Conservation (phyloP, 2,888 invertebrate genomes). For the Hesperia comma region DNA sequence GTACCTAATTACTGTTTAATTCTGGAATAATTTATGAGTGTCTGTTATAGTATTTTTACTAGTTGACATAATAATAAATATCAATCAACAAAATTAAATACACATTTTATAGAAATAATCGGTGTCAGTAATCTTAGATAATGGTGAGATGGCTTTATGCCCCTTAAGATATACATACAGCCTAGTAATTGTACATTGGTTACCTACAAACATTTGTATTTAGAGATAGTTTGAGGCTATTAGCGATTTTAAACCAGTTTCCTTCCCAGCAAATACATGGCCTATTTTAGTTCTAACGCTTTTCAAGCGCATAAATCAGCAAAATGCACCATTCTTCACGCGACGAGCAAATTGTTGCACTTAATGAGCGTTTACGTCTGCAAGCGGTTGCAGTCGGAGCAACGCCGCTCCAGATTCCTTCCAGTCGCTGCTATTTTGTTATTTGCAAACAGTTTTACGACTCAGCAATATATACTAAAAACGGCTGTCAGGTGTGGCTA, state of each 20-base stretch:
- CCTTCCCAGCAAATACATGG: slow-evolving; percentile 24
- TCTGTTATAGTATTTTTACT: no score
- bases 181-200: no score
- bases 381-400: slow-evolving; percentile 40
- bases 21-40: no score
- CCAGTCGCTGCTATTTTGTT: slow-evolving; percentile 25
- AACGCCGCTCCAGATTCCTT: slow-evolving; percentile 30
- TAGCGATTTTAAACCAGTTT: slow-evolving; percentile 1
- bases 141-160: no score
- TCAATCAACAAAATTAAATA: no score
- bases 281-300: slow-evolving; percentile 35
- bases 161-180: no score
- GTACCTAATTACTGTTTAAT: no score
- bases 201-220: no score
- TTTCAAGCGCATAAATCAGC: slow-evolving; percentile 37
- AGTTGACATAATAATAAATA: no score
- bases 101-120: no score
- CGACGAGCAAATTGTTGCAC: slow-evolving; percentile 69
- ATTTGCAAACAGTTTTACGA: slow-evolving; percentile 17
- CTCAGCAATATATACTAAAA: slow-evolving; percentile 3
- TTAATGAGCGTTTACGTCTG: slow-evolving; percentile 61
- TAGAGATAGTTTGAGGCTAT: background rate
- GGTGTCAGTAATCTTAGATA: no score
- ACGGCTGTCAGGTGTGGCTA: background rate
- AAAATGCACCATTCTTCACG: slow-evolving; percentile 43